Base-by-base conservation (phyloP, 2,113 vertebrate species). In the Odontophorus gujanensis region DNA sequence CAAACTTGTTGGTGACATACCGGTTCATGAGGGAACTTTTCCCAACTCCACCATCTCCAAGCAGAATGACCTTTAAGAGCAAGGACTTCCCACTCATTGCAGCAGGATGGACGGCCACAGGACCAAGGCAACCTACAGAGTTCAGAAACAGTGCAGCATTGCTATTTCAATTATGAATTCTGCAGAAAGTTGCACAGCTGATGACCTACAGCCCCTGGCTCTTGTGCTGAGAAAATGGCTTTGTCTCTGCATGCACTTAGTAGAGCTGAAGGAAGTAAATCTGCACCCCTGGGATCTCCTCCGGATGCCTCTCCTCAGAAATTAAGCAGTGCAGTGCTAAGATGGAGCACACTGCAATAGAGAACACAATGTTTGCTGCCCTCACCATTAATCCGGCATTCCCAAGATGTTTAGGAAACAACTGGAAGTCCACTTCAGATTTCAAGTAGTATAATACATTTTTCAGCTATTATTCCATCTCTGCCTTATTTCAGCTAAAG, bases 1-100 rank as follows among this genome's bases (percentile, higher is more conserved):
- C 99, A 50, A 99, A 99, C 83, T 99, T 99, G 97, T 99, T 98
- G 16, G 99, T 99, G 93, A 99, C 99, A 9, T 99, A 99, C 26
- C 99, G 99, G 96, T 99, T 99, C 99, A 99, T 99, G 80, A 99
- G 98, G 14, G 99, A 99, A 95, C 99, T 99, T 94, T 99, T 99
- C 72, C 99, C 99, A 80, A 99, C 99, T 36, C 99, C 99, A 63
- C 99, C 99, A 45, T 99, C 99, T 62, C 99, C 99, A 21, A 99
- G 98, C 34, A 99, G 98, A 96, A 99, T 99, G 85, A 99, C 99
- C 96, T 99, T 99, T 81, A 99, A 97, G 90, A 99, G 98, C 92
- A 99, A 96, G 90, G 98, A 99, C 97, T 99, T 99, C 53, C 99
- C 98, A 63, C 98, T 99, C 99, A 99, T 99, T 82, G 86, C 97